These are phyloP conservation scores for Lasioglossum figueresi DNA, from an alignment of 2,888 invertebrate genomes.

Conservation along the genomic window DNA sequence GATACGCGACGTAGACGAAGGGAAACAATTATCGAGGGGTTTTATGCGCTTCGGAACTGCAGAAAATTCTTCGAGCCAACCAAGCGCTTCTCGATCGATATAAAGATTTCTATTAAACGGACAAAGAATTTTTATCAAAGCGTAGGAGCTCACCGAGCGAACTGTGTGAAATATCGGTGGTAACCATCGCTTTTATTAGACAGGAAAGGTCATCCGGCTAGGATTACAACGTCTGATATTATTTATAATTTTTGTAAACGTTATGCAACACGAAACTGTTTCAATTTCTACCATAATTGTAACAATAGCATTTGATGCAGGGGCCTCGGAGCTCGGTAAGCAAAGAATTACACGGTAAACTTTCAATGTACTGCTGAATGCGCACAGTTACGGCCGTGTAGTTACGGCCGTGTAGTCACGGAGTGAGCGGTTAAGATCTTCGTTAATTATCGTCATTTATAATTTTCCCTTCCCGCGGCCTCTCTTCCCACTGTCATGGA, in stretches of 20 bases:
- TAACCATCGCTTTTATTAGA: neutral
- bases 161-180: neutral
- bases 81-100: no score
- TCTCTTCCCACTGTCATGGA: slow-evolving; percentile 46
- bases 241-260: neutral
- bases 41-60: neutral
- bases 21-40: slow-evolving; percentile 61
- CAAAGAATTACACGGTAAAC: slow-evolving; percentile 41
- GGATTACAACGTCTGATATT: neutral
- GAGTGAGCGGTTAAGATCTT: slow-evolving; percentile 80
- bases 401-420: slow-evolving; percentile 78
- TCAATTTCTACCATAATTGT: neutral
- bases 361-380: slow-evolving; percentile 44
- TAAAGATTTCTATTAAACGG: neutral
- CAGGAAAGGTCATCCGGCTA: neutral
- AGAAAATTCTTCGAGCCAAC: neutral
- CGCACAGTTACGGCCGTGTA: slow-evolving; percentile 70
- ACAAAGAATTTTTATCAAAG: neutral
- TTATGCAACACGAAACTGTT: neutral
- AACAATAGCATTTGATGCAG: neutral
- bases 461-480: slow-evolving; percentile 75
- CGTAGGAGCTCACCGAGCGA: neutral
- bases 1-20: slow-evolving; percentile 51
- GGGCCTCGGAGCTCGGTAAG: slow-evolving; percentile 13
- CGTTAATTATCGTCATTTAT: slow-evolving; percentile 82